Percentiles rank a stretch among this genome's conserved stretches.
Conservation (phyloP, 2,888 invertebrate species). For the Micoletzkya japonica region DNA sequence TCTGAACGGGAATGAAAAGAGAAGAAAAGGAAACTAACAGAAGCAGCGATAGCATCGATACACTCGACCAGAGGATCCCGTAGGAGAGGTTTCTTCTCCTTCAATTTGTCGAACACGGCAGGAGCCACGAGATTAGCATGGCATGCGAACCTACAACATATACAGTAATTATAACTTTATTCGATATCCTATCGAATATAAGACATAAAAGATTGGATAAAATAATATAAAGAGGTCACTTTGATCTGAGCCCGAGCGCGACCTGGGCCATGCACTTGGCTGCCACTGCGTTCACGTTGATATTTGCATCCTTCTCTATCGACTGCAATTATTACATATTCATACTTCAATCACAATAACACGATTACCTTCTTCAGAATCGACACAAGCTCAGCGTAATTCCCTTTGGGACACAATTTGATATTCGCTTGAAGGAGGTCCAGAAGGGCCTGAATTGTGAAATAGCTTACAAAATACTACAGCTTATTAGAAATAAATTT, state of each 20-base stretch:
- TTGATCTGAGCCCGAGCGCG: slow-evolving; percentile 83
- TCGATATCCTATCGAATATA: neutral
- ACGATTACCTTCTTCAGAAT: slow-evolving; percentile 80
- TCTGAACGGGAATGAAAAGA: too few relatives aligned
- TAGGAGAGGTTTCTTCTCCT: slow-evolving; percentile 91
- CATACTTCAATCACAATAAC: neutral
- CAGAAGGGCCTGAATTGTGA: slow-evolving; percentile 78
- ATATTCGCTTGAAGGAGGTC: slow-evolving; percentile 74
- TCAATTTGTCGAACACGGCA: slow-evolving; percentile 88
- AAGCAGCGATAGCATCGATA: slow-evolving; percentile 80
- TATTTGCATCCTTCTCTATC: slow-evolving; percentile 89
- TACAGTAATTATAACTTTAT: neutral
- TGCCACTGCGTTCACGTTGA: slow-evolving; percentile 85
- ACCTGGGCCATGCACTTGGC: slow-evolving; percentile 79
- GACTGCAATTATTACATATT: slow-evolving; percentile 69
- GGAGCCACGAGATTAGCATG: slow-evolving; percentile 56
- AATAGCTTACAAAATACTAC: slow-evolving; percentile 33
- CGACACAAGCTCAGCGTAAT: slow-evolving; percentile 85
- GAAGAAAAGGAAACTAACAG: neutral
- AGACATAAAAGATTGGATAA: neutral
- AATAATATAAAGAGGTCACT: slow-evolving; percentile 56
- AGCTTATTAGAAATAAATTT: neutral
- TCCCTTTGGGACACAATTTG: slow-evolving; percentile 82
- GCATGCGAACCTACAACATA: slow-evolving; percentile 29
- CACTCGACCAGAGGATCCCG: slow-evolving; percentile 84